Base-by-base conservation (phyloP, 2,888 invertebrate genomes). In the Uropetala carovei region DNA sequence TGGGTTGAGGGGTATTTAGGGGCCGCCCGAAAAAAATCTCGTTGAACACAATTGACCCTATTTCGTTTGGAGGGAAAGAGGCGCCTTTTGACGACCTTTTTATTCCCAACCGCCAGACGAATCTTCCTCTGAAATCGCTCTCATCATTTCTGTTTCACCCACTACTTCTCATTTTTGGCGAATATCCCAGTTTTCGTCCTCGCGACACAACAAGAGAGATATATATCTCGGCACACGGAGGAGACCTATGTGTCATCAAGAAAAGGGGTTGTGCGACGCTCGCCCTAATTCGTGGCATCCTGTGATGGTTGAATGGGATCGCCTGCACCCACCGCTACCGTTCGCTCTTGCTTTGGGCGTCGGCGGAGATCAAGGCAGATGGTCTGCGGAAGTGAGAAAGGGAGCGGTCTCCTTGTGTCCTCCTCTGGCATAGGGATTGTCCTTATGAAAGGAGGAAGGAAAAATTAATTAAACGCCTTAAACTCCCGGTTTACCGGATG, bases 221-320 rank as follows among this genome's bases (percentile, higher is more conserved):
- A 75, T 0, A 0, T 0, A 27, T 22, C 75, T n/a, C 13, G 75
- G 11, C 75, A 82, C 30, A 59, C 0, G 59, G 22, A 60, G 22
- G 14, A n/a, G 30, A 22, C 22, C 86, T 27, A 27, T 86, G 86
- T 86, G 60, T 86, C 86, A 86, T 86, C 57, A 16, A 30, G 60
- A 86, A 86, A 60, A 60, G 86, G 60, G 64, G 60, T 60, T n/a
- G 43, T 64, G 89, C 43, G 89, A 89, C 64, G 89, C 43, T 30
- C 64, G 64, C 58, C 89, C 89, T 64, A 89, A 89, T 89, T 89
- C 68, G 64, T 43, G 43, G 68, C 89, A 64, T 89, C 89, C 89
- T 89, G 89, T 89, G 43, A 64, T 13, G 83, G n/a, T 56, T 18
- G 56, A 56, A 83, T 56, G 83, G 56, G n/a, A 43, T 89, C 64